Evolutionary conservation across 2,888 invertebrate species (phyloP).

Genomic region (Sisyra nigra): DNA sequence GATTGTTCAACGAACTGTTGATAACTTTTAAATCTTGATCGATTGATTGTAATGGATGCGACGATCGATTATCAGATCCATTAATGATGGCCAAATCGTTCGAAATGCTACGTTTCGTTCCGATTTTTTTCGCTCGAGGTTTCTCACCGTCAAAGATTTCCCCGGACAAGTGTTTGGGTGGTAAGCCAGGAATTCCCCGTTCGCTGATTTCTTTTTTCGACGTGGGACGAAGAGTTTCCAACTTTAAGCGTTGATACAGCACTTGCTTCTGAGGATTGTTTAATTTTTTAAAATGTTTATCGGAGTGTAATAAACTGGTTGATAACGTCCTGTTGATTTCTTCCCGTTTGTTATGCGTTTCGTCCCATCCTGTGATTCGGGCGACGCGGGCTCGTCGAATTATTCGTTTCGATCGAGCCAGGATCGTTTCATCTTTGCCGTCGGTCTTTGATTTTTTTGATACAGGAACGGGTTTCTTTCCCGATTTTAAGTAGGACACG

Average conservation of each 20-base stretch:
- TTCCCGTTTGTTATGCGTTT: neutral
- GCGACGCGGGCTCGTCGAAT: slow-evolving; percentile 7
- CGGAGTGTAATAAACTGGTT: neutral
- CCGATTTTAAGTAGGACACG: slow-evolving; percentile 7
- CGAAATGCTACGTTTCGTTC: neutral
- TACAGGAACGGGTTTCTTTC: neutral
- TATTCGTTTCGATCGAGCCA: neutral
- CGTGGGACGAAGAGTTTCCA: slow-evolving; percentile 1
- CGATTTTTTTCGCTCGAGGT: neutral
- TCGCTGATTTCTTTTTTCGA: slow-evolving; percentile 3
- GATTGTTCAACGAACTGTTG: neutral
- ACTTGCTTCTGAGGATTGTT: slow-evolving; percentile 4
- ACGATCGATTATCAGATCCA: no score
- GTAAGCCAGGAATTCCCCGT: neutral
- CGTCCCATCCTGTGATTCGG: neutral
- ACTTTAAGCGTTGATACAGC: neutral
- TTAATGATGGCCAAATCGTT: slow-evolving; percentile 4
- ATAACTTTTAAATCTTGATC: slow-evolving; percentile 6
- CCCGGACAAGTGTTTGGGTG: neutral
- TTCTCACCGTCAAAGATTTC: neutral
- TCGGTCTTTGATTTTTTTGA: neutral
- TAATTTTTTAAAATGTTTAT: neutral
- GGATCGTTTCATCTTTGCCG: neutral
- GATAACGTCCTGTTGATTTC: neutral
- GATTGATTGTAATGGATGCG: neutral